phyloP scores from a whole-genome alignment of 1,140 invertebrate species.

The Lerema accius region DNA sequence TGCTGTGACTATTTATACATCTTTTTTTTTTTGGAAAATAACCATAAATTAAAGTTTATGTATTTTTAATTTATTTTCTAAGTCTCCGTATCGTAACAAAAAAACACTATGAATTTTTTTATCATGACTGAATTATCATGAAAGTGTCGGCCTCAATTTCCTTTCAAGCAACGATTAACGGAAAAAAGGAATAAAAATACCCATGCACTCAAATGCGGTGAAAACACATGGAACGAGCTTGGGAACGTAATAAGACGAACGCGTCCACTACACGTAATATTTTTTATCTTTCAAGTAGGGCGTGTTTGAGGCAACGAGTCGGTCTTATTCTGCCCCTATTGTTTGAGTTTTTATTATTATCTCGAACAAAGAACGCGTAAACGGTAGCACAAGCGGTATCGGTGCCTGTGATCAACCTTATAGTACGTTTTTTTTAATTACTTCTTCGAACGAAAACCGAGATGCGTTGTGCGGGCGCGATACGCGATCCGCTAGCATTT shows the following conservation, averaged over 20 bases:
- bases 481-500: constrained; percentile 50
- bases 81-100: no score
- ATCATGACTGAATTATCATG: no score
- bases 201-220: constrained; percentile 20
- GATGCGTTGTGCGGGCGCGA: constrained; percentile 60
- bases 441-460: constrained; percentile 57
- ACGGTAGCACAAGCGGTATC: constrained; percentile 76
- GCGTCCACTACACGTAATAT: constrained; percentile 59
- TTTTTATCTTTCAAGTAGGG: constrained; percentile 67
- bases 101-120: no score
- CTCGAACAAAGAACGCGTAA: constrained; percentile 73
- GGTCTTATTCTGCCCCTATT: constrained; percentile 63
- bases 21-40: no score
- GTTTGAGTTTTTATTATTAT: constrained; percentile 77
- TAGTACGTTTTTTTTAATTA: constrained; percentile 69
- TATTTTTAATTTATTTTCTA: no score
- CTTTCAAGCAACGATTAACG: constrained; percentile 1
- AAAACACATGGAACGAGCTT: constrained; percentile 45
- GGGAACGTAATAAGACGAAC: constrained; percentile 66
- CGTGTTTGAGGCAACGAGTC: constrained; percentile 60
- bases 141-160: background rate
- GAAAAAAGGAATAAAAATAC: constrained; percentile 2
- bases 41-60: no score
- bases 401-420: constrained; percentile 75
- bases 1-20: no score